phyloP scores from a whole-genome alignment of 2,797 vertebrate genomes.

The Scleropages formosus region DNA sequence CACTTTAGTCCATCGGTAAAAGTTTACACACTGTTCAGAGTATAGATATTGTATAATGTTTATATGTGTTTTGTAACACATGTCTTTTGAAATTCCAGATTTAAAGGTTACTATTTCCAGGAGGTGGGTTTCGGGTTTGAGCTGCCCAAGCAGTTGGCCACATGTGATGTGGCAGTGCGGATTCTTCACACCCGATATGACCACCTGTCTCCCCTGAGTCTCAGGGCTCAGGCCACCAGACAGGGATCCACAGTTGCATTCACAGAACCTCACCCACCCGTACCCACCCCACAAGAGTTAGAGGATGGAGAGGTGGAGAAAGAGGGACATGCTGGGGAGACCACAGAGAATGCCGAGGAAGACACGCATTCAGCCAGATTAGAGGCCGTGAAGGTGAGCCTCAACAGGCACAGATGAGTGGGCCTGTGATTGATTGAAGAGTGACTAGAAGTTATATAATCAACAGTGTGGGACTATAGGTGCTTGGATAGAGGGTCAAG shows the following conservation, averaged over 20 bases:
- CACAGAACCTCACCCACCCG: constrained; percentile 17
- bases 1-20: too few species aligned
- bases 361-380: constrained; percentile 40
- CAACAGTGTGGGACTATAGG: neutral
- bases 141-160: constrained; percentile 75
- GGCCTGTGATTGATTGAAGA: neutral
- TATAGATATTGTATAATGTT: too few species aligned
- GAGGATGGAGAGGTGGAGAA: constrained; percentile 7
- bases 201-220: constrained; percentile 70
- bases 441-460: neutral
- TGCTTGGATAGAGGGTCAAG: neutral
- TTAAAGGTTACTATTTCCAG: constrained; percentile 69
- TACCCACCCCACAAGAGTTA: neutral
- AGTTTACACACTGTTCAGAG: too few species aligned
- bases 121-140: constrained; percentile 70
- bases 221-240: constrained; percentile 28
- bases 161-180: constrained; percentile 69
- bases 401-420: neutral
- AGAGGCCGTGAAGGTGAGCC: constrained; percentile 52
- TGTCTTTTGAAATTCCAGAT: constrained; percentile 51
- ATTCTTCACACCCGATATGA: constrained; percentile 83
- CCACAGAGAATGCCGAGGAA: constrained; percentile 40
- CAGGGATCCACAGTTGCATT: constrained; percentile 40
- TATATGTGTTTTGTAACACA: neutral
- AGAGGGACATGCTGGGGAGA: constrained; percentile 25